phyloP scores from a whole-genome alignment of 2,888 invertebrate species.

The Zootermopsis nevadensis region DNA sequence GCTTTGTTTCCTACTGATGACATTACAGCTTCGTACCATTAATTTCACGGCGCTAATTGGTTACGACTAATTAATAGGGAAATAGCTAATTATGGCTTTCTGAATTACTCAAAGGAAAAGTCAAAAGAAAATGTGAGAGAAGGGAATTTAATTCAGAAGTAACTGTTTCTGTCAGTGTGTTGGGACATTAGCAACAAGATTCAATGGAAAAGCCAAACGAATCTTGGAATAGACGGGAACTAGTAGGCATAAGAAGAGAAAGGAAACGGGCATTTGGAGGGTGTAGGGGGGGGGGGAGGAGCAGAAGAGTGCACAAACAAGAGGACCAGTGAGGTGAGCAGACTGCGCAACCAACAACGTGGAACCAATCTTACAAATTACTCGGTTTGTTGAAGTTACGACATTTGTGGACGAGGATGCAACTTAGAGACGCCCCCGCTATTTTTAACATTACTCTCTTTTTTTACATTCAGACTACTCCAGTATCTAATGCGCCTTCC shows the following conservation, averaged over 20 bases:
- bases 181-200: conserved; percentile 8
- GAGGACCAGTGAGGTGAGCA: background rate
- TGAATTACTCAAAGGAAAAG: conserved; percentile 51
- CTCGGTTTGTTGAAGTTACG: conserved; percentile 32
- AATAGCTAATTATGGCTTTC: conserved; percentile 53
- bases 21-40: conserved; percentile 49
- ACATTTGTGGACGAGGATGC: conserved; percentile 23
- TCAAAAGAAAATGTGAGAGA: conserved; percentile 36
- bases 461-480: background rate
- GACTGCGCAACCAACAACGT: conserved; percentile 27
- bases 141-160: conserved; percentile 49
- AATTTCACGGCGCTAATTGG: conserved; percentile 54
- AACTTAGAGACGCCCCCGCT: background rate
- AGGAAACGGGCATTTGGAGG: background rate
- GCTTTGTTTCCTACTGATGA: conserved; percentile 36
- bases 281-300: conserved; percentile 3
- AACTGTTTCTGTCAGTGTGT: conserved; percentile 23
- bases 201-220: conserved; percentile 27
- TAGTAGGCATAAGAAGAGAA: background rate
- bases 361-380: conserved; percentile 53
- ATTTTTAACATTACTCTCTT: background rate
- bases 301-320: conserved; percentile 9
- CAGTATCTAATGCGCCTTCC: conserved; percentile 9
- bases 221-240: conserved; percentile 26
- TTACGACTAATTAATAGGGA: conserved; percentile 54